These are phyloP conservation scores for Ophiothrix spiculata DNA, from an alignment of 35 echinoderm and acorn worm species.

Conservation along the genomic window DNA sequence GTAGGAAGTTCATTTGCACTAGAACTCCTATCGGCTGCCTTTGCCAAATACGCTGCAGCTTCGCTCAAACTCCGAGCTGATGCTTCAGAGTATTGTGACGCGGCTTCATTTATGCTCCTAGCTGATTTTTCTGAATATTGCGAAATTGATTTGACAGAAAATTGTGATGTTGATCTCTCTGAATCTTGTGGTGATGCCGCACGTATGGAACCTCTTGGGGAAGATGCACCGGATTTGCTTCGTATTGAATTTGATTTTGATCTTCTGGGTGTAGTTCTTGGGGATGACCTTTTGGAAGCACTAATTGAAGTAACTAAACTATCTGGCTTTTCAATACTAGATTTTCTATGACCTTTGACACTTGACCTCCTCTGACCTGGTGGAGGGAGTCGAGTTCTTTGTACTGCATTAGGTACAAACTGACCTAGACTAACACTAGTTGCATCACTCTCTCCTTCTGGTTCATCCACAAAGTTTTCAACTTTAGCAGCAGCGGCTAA, in stretches of 20 bases:
- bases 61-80: background rate
- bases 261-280: background rate
- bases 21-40: background rate
- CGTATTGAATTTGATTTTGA: background rate
- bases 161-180: background rate
- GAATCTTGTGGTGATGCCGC: too few relatives aligned
- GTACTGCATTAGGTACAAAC: conserved; percentile 50
- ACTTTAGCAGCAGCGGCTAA: conserved; percentile 24
- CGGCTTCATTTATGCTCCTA: background rate
- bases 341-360: background rate
- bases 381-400: conserved; percentile 13
- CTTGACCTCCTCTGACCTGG: conserved; percentile 9
- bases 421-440: conserved; percentile 54
- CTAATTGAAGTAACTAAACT: background rate
- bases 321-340: background rate
- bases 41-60: background rate
- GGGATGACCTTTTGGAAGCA: background rate
- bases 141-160: background rate
- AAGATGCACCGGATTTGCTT: too few relatives aligned
- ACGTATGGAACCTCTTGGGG: background rate
- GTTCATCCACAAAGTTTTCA: conserved; percentile 37
- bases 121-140: background rate
- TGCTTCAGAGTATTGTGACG: too few relatives aligned
- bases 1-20: background rate
- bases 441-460: conserved; percentile 33